Conservation (phyloP, 2,888 invertebrate species). For the Perdita meconis region DNA sequence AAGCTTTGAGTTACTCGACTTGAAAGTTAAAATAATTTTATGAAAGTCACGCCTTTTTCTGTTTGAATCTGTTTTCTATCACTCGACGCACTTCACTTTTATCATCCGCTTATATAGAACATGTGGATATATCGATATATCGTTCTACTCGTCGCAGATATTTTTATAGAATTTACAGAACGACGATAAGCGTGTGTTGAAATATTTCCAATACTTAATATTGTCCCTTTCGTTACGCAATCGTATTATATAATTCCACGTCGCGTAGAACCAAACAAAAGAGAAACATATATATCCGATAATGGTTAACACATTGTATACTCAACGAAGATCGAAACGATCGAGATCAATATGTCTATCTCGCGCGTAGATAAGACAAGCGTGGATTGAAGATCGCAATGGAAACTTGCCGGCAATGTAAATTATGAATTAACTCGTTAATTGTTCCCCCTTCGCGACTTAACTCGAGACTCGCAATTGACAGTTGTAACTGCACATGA, state of each 20-base stretch:
- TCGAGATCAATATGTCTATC: neutral
- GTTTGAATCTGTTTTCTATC: neutral
- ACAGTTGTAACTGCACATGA: slow-evolving; percentile 47
- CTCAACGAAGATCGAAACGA: neutral
- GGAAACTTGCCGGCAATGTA: slow-evolving; percentile 38
- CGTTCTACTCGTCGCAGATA: slow-evolving; percentile 29
- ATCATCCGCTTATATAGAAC: slow-evolving; percentile 48
- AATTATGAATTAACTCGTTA: slow-evolving; percentile 58
- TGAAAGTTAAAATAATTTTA: too few species aligned
- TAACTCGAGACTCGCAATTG: slow-evolving; percentile 63
- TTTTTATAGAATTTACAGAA: slow-evolving; percentile 39
- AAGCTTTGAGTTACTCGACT: too few species aligned
- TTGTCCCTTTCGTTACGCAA: slow-evolving; percentile 43
- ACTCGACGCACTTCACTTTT: slow-evolving; percentile 44
- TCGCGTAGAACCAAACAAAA: slow-evolving; percentile 7
- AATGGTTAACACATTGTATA: neutral
- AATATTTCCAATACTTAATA: slow-evolving; percentile 44
- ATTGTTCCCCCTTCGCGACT: slow-evolving; percentile 52
- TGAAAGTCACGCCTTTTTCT: slow-evolving; percentile 38
- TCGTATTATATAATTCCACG: slow-evolving; percentile 26
- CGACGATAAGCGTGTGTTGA: slow-evolving; percentile 49
- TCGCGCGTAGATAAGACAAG: slow-evolving; percentile 12
- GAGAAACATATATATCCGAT: slow-evolving; percentile 4
- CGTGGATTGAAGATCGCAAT: neutral
- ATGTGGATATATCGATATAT: slow-evolving; percentile 20